Base-by-base conservation (phyloP, 1,140 invertebrate species). In the Pteromalus puparum region DNA sequence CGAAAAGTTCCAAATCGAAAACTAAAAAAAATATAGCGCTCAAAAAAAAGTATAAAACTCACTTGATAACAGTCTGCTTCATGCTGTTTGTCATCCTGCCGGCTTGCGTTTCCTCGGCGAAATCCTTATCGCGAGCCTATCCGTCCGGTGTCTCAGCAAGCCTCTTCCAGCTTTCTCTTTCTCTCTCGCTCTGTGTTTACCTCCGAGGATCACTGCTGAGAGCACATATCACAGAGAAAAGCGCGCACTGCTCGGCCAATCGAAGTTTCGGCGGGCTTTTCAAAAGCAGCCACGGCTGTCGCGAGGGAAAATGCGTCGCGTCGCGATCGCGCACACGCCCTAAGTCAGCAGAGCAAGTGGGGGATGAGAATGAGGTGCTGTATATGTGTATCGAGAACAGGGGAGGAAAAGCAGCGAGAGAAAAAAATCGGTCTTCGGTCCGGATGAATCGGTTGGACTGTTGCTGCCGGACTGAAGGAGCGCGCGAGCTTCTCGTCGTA, bases 51-150 rank as follows among this genome's bases (percentile, higher is more conserved):
- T 12, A 46, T 26, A 1, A 13, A 88, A 92, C 92, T 93, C 89
- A 92, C 92, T 92, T 93, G 80, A 93, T 93, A 42, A 93, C 92
- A 7, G 92, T 93, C 68, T 92, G 92, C 87, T 93, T 93, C 90
- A 93, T 91, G 82, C 91, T 93, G 87, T 91, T 93, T 0, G 92
- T 93, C 92, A 93, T 93, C 61, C 82, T 87, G 78, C 34, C 77
- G 77, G 53, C 18, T n/a, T 61, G 53, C 13, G 13, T 61, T n/a
- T 61, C 53, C 6, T n/a, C 53, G 18, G 5, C 38, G 15, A 21
- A 38, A 24, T 21, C 34, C 15, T 48, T 48, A 48, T 48, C 46
- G 46, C 46, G 46, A 61, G 53, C 21, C 53, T 61, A 61, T 61
- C 18, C 15, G 28, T 38, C 30, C 4, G 30, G 30, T 5, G 30